Conservation (phyloP, 2,888 invertebrate species). For the Perizoma flavofasciatum region DNA sequence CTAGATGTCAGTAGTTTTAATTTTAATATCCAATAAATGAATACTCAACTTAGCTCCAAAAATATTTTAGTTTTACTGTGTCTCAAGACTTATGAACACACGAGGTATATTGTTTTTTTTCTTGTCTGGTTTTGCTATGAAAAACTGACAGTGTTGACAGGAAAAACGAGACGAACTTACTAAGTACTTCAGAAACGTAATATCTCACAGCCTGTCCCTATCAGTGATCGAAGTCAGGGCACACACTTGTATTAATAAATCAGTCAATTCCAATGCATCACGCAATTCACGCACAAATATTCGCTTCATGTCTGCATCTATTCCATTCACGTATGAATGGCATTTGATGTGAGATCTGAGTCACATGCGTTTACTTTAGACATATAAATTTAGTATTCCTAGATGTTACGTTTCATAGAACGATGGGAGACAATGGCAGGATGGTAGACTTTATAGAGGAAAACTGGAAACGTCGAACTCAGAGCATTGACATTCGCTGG, state of each 20-base stretch:
- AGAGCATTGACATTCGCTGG: slow-evolving; percentile 23
- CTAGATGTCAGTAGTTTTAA: no score
- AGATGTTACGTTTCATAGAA: slow-evolving; percentile 29
- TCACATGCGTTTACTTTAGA: slow-evolving; percentile 49
- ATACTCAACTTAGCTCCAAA: no score
- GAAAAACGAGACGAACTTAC: no score
- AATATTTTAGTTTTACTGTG: no score
- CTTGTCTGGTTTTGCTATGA: no score
- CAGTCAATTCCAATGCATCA: slow-evolving; percentile 27
- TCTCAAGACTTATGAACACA: no score
- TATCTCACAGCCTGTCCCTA: background rate
- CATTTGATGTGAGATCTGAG: slow-evolving; percentile 39
- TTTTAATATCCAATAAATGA: no score
- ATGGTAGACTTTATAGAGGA: slow-evolving; percentile 27
- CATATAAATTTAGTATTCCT: slow-evolving; percentile 45
- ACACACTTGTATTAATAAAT: slow-evolving; percentile 16
- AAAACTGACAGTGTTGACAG: no score
- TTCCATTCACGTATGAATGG: slow-evolving; percentile 44
- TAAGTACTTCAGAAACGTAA: background rate
- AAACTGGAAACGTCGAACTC: slow-evolving; percentile 29
- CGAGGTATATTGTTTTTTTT: no score
- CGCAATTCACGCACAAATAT: slow-evolving; percentile 11
- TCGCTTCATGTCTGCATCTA: slow-evolving; percentile 9
- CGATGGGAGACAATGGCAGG: slow-evolving; percentile 21
- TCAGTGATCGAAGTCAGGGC: background rate